These are phyloP conservation scores for Xestobium rufovillosum DNA, from an alignment of 2,888 invertebrate genomes.

Conservation along the genomic window DNA sequence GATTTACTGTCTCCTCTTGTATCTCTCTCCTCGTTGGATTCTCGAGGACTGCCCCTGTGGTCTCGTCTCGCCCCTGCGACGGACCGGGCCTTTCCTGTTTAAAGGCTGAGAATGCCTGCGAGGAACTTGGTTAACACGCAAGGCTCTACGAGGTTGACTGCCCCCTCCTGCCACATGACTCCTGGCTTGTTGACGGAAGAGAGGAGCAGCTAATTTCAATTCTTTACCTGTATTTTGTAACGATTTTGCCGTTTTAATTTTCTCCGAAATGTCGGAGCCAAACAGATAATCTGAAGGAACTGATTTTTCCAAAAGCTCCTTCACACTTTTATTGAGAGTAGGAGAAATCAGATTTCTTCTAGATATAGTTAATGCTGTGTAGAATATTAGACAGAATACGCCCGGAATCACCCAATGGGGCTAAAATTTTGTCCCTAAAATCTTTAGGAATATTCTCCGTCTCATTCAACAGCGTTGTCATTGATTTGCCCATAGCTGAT, in stretches of 20 bases:
- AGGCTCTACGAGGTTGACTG: no score
- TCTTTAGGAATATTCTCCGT: neutral
- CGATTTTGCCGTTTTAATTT: neutral
- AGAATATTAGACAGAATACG: neutral
- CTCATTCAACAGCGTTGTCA: neutral
- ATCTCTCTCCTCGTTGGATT: neutral
- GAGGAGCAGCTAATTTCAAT: neutral
- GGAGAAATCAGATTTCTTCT: neutral
- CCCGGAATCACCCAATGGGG: neutral
- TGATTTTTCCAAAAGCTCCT: neutral
- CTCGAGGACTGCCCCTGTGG: neutral
- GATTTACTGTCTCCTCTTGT: neutral
- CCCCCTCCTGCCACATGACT: neutral
- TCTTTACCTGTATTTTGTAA: neutral
- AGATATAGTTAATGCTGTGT: neutral
- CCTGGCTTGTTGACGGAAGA: neutral
- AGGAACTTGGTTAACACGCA: no score
- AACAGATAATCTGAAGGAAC: neutral
- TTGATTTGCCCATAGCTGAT: neutral
- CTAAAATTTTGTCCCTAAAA: neutral
- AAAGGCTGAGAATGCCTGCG: neutral
- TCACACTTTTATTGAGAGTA: neutral
- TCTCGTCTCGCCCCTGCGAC: slow-evolving; percentile 1
- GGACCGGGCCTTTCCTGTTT: neutral
- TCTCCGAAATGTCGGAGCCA: neutral